phyloP scores from a whole-genome alignment of 2,113 vertebrate species.

The Lipophrys pholis region DNA sequence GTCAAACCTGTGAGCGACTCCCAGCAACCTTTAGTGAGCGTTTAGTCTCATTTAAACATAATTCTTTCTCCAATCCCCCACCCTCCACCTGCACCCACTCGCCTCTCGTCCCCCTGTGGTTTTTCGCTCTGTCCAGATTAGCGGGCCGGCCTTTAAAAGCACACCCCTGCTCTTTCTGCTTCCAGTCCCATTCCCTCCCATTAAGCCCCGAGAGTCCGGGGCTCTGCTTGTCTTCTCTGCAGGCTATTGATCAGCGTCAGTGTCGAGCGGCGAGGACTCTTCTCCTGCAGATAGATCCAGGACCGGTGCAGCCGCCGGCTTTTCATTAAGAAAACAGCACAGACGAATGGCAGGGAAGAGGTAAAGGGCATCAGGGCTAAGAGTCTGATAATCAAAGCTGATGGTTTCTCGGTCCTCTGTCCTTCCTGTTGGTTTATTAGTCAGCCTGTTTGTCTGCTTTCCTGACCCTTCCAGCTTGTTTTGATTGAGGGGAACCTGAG shows the following conservation, averaged over 20 bases:
- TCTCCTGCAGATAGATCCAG: slow-evolving; percentile 57
- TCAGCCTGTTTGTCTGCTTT: slow-evolving; percentile 61
- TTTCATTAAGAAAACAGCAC: slow-evolving; percentile 73
- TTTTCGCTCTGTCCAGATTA: slow-evolving; percentile 53
- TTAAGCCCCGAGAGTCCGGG: slow-evolving; percentile 59
- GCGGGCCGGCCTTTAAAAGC: slow-evolving; percentile 53
- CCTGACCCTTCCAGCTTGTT: slow-evolving; percentile 35
- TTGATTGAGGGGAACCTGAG: slow-evolving; percentile 40
- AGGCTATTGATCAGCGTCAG: slow-evolving; percentile 70
- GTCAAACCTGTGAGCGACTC: slow-evolving; percentile 16
- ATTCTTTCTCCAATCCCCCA: slow-evolving; percentile 27
- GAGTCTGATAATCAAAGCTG: slow-evolving; percentile 68
- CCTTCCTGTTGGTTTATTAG: slow-evolving; percentile 61
- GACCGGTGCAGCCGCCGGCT: slow-evolving; percentile 42
- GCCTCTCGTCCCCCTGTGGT: slow-evolving; percentile 33
- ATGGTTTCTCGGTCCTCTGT: slow-evolving; percentile 48
- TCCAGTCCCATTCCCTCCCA: slow-evolving; percentile 50
- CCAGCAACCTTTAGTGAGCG: slow-evolving; percentile 36
- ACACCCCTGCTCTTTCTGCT: slow-evolving; percentile 66
- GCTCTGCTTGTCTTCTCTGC: slow-evolving; percentile 57
- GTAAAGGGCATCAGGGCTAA: slow-evolving; percentile 70
- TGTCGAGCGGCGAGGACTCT: slow-evolving; percentile 32
- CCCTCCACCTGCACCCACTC: slow-evolving; percentile 15
- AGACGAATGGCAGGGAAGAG: slow-evolving; percentile 61
- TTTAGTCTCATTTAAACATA: slow-evolving; percentile 58